These are phyloP conservation scores for Platycheirus rosarum DNA, from an alignment of 2,888 invertebrate species.

Conservation along the genomic window DNA sequence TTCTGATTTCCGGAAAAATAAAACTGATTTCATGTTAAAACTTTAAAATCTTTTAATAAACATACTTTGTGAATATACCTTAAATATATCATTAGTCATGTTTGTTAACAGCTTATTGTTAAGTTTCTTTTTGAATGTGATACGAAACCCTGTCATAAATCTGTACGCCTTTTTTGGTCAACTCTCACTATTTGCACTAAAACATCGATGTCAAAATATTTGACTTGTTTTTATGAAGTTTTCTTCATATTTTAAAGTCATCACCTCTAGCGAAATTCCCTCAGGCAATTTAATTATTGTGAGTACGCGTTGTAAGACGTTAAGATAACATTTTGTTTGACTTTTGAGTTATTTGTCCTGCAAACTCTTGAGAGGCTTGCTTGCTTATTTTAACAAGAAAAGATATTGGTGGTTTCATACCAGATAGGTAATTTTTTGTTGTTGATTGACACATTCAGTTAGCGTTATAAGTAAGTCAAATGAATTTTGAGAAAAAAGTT, in stretches of 20 bases:
- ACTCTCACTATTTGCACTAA: constrained; percentile 16
- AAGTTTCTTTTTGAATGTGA: constrained; percentile 21
- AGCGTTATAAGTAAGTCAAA: constrained; percentile 46
- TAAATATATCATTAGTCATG: no score
- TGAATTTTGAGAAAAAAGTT: constrained; percentile 41
- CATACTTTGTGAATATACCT: no score
- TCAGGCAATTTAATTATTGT: constrained; percentile 7
- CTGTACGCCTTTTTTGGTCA: constrained; percentile 20
- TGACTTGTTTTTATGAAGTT: constrained; percentile 10
- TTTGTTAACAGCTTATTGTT: no score
- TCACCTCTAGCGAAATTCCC: background rate
- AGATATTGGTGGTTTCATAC: background rate
- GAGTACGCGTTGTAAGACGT: constrained; percentile 12
- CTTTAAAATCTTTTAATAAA: no score
- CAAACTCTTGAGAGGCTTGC: constrained; percentile 5
- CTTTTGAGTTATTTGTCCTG: constrained; percentile 11
- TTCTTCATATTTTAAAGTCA: background rate
- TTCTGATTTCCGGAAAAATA: no score
- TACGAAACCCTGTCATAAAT: constrained; percentile 6
- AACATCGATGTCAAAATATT: constrained; percentile 40
- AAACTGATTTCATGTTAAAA: no score
- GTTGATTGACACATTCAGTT: constrained; percentile 30
- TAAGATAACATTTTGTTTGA: constrained; percentile 30
- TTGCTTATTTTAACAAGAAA: constrained; percentile 11
- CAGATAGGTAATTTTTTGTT: background rate